Evolutionary conservation across 2,797 vertebrate species (phyloP).

Genomic region (Microctenopoma lineatum): DNA sequence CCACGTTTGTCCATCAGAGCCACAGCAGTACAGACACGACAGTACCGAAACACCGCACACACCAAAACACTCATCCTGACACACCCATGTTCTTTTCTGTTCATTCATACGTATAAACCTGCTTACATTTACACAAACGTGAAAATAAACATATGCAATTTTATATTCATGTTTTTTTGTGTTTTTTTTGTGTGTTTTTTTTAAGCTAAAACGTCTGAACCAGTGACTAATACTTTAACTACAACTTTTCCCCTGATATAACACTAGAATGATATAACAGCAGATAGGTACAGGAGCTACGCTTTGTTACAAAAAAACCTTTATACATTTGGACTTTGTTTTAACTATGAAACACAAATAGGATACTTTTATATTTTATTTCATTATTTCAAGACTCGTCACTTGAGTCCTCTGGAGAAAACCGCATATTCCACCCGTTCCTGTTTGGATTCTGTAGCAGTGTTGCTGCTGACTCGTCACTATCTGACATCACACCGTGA

Average conservation of each 20-base stretch:
- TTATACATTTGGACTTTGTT: not conserved
- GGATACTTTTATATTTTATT: not conserved
- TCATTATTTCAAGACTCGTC: constrained; percentile 42
- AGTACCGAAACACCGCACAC: not conserved
- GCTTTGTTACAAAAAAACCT: no score
- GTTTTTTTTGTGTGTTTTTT: no score
- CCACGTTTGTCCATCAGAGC: constrained; percentile 11
- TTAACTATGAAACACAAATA: not conserved
- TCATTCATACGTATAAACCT: not conserved
- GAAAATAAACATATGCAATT: no score
- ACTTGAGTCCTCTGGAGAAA: constrained; percentile 61
- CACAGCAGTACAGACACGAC: constrained; percentile 12
- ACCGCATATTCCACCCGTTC: not conserved
- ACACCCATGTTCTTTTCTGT: not conserved
- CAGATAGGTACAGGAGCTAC: no score
- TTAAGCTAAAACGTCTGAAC: no score
- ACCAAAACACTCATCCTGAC: constrained; percentile 12
- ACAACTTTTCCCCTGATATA: no score
- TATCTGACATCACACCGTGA: constrained; percentile 3
- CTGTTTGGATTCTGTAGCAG: accelerated
- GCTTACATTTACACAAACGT: no score
- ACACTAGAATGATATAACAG: no score
- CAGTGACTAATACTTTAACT: no score
- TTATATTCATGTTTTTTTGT: no score
- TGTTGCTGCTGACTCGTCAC: not conserved